Evolutionary conservation across 2,888 invertebrate species (phyloP), one percentile per base, ranked within the genome.

Genomic region (Xanthia togata): DNA sequence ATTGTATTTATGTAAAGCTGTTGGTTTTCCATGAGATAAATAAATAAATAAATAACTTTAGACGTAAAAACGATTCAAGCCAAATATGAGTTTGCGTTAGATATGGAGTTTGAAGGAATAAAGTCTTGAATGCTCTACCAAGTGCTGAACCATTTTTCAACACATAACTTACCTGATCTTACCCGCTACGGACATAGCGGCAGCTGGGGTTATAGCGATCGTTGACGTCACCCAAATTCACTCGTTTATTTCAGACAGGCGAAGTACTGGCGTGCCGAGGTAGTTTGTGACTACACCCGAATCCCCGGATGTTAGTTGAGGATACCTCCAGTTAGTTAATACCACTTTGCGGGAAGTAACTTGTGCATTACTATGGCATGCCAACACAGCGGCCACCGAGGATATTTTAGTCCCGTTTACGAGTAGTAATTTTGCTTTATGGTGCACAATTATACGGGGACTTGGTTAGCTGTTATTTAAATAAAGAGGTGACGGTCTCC

Each of bases 391-490:
- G 81, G 82, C 75, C 78, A 78, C 79, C 50, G 74, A 83, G 80
- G 83, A 88, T 86, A 87, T 85, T 85, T 84, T 80, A 85, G 88
- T 88, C 84, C 81, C 82, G 87, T 92, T 93, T 92, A 92, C 89
- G 92, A 92, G 87, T 77, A 79, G 88, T 91, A 87, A 90, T 93
- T 91, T 85, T 86, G 85, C 81, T 93, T 93, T 91, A 93, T 86
- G 88, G 86, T 85, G 81, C 86, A 89, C 86, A 88, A 87, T 89
- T 89, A 88, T 81, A 86, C 86, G 83, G 77, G 77, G 81, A 78
- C 81, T 81, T 76, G 83, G 70, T 73, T 80, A 77, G 82, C 71
- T 78, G 79, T 69, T 77, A 85, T 85, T 81, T 79, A 81, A 78
- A 81, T 83, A 79, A 77, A 79, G 73, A 78, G 75, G 59, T 73